phyloP scores from a whole-genome alignment of 1,140 invertebrate genomes.

The Sitophilus oryzae region DNA sequence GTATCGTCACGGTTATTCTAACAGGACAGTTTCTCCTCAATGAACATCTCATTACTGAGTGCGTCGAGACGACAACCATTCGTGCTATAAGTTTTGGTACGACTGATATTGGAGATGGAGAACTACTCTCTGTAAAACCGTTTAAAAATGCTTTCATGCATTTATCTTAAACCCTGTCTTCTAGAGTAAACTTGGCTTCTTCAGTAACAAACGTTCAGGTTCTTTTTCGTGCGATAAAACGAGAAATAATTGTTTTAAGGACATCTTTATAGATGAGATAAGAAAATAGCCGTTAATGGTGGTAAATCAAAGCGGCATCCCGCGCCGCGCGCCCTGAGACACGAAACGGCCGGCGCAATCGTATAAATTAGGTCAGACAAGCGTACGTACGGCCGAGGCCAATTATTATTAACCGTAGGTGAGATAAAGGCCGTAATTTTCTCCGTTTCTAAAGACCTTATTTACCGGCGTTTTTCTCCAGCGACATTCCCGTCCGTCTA shows the following conservation, averaged over 20 bases:
- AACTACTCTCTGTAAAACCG: too few relatives aligned
- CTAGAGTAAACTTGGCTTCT: background rate
- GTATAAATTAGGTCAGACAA: conserved; percentile 15
- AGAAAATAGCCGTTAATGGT: background rate
- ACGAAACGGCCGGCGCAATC: background rate
- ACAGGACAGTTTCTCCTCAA: too few relatives aligned
- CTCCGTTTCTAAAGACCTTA: conserved; percentile 8
- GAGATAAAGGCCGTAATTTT: conserved; percentile 14
- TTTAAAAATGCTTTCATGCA: too few relatives aligned
- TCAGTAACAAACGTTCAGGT: background rate
- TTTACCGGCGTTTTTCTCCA: background rate
- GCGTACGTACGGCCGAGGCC: conserved; percentile 9
- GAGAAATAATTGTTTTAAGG: background rate
- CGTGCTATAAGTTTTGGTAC: too few relatives aligned
- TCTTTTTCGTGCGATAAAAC: background rate
- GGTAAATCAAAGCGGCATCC: background rate
- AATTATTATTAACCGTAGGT: conserved; percentile 17
- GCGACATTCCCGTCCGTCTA: background rate
- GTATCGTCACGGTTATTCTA: too few relatives aligned
- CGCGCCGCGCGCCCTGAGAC: background rate
- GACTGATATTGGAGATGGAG: too few relatives aligned
- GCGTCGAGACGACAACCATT: too few relatives aligned
- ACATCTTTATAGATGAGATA: background rate
- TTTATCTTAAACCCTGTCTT: too few relatives aligned
- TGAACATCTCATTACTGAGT: too few relatives aligned